Percentiles rank a stretch among this genome's conserved stretches.
Conservation (phyloP, 2,797 vertebrate species). For the Manis pentadactyla region DNA sequence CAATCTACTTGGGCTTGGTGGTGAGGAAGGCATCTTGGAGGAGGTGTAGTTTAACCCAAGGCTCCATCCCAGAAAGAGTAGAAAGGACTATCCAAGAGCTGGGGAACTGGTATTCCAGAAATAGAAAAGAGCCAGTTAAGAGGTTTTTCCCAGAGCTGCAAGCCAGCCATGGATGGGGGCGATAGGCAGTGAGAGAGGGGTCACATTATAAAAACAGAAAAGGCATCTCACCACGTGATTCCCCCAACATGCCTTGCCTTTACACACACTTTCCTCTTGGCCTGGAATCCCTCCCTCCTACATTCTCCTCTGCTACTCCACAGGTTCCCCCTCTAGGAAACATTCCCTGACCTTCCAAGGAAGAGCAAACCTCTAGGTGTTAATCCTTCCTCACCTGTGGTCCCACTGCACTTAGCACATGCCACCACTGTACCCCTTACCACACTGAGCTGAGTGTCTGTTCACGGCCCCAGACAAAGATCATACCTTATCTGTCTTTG, state of each 20-base stretch:
- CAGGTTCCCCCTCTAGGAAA: not conserved
- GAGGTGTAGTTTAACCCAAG: not conserved
- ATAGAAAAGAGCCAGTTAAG: not conserved
- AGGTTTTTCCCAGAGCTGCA: not conserved
- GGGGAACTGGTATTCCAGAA: too few relatives aligned
- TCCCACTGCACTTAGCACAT: not conserved
- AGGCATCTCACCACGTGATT: not conserved
- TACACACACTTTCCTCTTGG: not conserved
- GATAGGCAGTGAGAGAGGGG: not conserved
- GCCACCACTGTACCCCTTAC: not conserved
- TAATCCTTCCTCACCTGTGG: not conserved
- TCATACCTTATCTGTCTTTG: not conserved
- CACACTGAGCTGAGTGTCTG: accelerated
- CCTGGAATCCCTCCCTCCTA: not conserved
- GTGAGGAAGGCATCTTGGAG: not conserved
- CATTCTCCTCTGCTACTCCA: not conserved
- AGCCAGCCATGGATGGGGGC: not conserved
- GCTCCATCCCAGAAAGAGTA: not conserved
- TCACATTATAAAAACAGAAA: not conserved
- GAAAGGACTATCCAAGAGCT: not conserved
- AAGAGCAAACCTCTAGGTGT: not conserved
- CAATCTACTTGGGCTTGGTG: not conserved
- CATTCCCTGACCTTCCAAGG: not conserved
- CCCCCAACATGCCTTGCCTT: not conserved
- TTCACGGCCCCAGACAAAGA: not conserved